Percentiles rank a stretch among this genome's conserved stretches.
These are phyloP conservation scores for Troides oblongomaculatus DNA, from an alignment of 2,888 invertebrate genomes.

Conservation along the genomic window DNA sequence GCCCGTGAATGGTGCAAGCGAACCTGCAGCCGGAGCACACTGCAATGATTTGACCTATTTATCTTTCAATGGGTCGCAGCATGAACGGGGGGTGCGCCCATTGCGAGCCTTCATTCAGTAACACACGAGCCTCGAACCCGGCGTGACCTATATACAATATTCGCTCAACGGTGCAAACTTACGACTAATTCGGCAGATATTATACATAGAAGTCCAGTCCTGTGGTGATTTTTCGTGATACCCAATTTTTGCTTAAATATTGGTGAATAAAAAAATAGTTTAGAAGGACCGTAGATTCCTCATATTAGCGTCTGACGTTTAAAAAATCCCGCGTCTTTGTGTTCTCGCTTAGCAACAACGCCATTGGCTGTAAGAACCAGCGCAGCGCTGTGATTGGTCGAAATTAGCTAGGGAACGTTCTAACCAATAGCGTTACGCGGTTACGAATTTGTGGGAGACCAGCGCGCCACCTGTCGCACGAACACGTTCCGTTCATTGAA, in stretches of 20 bases:
- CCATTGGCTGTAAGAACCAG: conserved; percentile 50
- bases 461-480: conserved; percentile 74
- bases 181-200: conserved; percentile 2
- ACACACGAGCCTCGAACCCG: conserved; percentile 66
- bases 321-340: conserved; percentile 54
- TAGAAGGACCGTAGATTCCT: conserved; percentile 34
- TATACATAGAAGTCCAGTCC: background rate
- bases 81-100: conserved; percentile 72
- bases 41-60: conserved; percentile 79
- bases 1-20: conserved; percentile 67
- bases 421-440: conserved; percentile 50
- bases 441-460: conserved; percentile 54
- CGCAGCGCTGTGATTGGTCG: conserved; percentile 52
- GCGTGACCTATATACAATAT: conserved; percentile 57
- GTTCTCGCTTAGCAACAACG: conserved; percentile 38
- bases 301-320: conserved; percentile 36
- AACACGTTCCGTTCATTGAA: conserved; percentile 71
- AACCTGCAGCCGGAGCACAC: conserved; percentile 66
- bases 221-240: background rate
- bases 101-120: conserved; percentile 74
- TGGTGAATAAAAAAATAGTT: conserved; percentile 25
- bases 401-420: conserved; percentile 38
- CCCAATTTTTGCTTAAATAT: background rate
- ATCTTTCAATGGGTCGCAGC: conserved; percentile 75
- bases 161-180: conserved; percentile 26